Base-by-base conservation (phyloP, 2,797 vertebrate species). In the Micrastur ruficollis region DNA sequence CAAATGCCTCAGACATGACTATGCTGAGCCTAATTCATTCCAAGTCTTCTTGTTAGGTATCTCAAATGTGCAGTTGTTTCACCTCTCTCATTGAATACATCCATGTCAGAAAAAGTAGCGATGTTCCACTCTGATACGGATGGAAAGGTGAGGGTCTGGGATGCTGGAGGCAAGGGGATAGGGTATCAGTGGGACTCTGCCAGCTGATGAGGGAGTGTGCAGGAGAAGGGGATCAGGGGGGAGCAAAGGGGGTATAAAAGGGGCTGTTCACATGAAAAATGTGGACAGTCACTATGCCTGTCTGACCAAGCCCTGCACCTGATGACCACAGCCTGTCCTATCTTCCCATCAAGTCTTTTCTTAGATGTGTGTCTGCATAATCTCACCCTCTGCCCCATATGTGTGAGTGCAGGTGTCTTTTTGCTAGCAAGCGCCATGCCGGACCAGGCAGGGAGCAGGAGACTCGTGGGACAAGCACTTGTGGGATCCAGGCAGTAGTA, bases 381-480 rank as follows among this genome's bases (percentile, higher is more conserved):
- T 34, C n/a, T 65, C 20, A 21, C 29, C 17, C 20, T 73, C 34
- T 55, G 31, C 50, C 26, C 26, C 26, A 8, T 14, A 10, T 6
- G 9, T 14, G 6, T 36, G 22, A 65, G 29, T 14, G 5, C 7
- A 6, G 0, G 1, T 17, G 32, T 34, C 15, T 55, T 81, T 73
- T 36, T 34, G 21, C n/a, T 15, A 18, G 6, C 16, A 50, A 36
- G 29, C 11, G 36, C 12, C 22, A 13, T 0, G 0, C 19, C 55
- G 27, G 22, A 14, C 3, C 29, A 31, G 11, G 6, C 44, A 58
- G 42, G 25, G 8, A 21, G 22, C 4, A 11, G 12, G 40, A 50
- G 7, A 74, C 7, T 25, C 0, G 0, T 29, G 18, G 36, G 14
- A 31, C 1, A 3, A 27, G 13, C 3, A n/a, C 6, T 13, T 66